A percentile compares a stretch with the other conserved stretches of the same genome.
Conservation (phyloP, 2,113 vertebrate genomes). For the Struthio camelus region DNA sequence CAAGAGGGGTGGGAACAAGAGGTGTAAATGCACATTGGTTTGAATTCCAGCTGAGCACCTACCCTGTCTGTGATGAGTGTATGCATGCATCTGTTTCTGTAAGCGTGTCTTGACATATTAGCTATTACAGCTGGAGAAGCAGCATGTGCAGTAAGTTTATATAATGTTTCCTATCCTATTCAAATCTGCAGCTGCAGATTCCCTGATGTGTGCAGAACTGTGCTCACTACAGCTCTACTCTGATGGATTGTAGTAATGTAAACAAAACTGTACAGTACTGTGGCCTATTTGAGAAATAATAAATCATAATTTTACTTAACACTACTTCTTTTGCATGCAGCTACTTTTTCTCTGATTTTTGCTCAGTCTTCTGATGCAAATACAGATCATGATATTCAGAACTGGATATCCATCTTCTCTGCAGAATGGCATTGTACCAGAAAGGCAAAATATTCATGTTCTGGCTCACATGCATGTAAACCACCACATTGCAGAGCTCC, state of each 20-base stretch:
- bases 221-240: not conserved
- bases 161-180: slow-evolving; percentile 31
- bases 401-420: not conserved
- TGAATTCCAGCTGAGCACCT: slow-evolving; percentile 36
- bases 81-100: slow-evolving; percentile 14
- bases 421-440: not conserved
- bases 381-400: not conserved
- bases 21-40: slow-evolving; percentile 10
- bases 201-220: slow-evolving; percentile 45
- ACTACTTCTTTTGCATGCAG: not conserved
- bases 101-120: slow-evolving; percentile 34
- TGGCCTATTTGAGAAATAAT: not conserved
- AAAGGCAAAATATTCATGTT: not conserved
- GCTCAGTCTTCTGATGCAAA: not conserved
- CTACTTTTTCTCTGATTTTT: not conserved
- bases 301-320: not conserved
- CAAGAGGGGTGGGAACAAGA: not conserved
- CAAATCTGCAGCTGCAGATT: slow-evolving; percentile 55
- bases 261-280: not conserved
- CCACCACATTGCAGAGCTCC: not conserved
- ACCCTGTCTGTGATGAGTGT: slow-evolving; percentile 12
- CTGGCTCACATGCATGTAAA: not conserved
- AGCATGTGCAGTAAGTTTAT: slow-evolving; percentile 44
- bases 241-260: not conserved
- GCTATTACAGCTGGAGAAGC: slow-evolving; percentile 39